Conservation (phyloP, 2,888 invertebrate genomes). For the Aporophyla nigra region DNA sequence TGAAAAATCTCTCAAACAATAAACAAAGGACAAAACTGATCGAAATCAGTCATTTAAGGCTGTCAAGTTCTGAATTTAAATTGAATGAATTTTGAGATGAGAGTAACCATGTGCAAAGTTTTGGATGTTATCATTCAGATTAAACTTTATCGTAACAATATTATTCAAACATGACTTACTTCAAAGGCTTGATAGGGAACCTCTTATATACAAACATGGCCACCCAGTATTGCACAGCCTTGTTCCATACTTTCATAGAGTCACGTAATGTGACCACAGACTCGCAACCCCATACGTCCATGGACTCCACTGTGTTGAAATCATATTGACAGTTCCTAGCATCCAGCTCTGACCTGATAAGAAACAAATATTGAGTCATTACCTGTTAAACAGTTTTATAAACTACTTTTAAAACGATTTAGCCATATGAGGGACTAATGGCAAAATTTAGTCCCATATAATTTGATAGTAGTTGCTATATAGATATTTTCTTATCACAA, state of each 20-base stretch:
- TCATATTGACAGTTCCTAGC: slow-evolving; percentile 91
- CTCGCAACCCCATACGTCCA: slow-evolving; percentile 96
- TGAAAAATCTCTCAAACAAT: no score
- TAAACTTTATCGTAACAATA: not conserved
- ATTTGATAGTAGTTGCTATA: not conserved
- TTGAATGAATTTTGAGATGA: not conserved
- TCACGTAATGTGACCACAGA: slow-evolving; percentile 95
- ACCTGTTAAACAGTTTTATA: not conserved
- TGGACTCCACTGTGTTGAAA: slow-evolving; percentile 96
- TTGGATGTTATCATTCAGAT: not conserved
- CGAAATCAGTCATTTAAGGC: no score
- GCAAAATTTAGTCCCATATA: not conserved
- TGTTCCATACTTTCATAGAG: slow-evolving; percentile 98
- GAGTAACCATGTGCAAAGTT: not conserved
- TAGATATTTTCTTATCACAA: not conserved
- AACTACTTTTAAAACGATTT: no score
- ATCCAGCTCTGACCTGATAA: slow-evolving; percentile 82
- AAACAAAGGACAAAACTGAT: no score
- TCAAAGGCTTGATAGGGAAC: slow-evolving; percentile 91
- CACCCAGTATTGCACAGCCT: slow-evolving; percentile 98
- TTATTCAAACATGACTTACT: slow-evolving; percentile 78
- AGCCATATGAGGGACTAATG: not conserved
- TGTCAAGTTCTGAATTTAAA: not conserved
- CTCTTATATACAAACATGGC: slow-evolving; percentile 97
- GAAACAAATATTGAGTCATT: not conserved